Evolutionary conservation across 2,797 vertebrate genomes (phyloP), one percentile per base, ranked within the genome.

Genomic region (Eremophila alpestris): DNA sequence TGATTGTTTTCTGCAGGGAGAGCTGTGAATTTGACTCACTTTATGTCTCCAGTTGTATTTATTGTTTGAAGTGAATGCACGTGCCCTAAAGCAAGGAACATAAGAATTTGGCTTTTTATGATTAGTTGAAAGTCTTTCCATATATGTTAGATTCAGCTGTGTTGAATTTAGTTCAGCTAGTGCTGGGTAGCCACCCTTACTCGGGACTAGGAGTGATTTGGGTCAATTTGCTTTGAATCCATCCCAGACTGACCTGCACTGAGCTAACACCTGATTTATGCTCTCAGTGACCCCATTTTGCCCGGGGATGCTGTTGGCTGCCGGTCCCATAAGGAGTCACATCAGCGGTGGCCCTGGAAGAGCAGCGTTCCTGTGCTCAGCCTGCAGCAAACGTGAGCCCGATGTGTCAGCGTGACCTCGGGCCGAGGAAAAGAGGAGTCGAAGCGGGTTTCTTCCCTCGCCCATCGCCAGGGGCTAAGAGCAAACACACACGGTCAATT

Each of bases 401-500:
- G 2, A 0, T 34, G 88, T 90, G 88, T 36, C 94, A 96, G 80
- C 67, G n/a, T 41, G 32, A 92, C 94, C 94, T 56, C 67, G 3
- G 94, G 93, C 86, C 94, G 79, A 73, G 74, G 27, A 78, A 73
- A 92, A 27, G 92, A 78, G 23, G 73, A 93, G 67, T 21, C 85
- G 45, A 7, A 77, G 56, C 92, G 74, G 80, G 88, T 90, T 96
- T 65, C 90, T 95, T 93, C 85, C 91, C 86, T 45, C 51, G 5
- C 58, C 68, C 24, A 54, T 74, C 0, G 78, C 95, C 93, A 83
- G 32, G 20, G 91, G 91, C 91, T 11, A 45, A 46, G 63, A 77
- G 77, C 88, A 79, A 90, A 95, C 94, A 90, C 96, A 77, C 96
- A 81, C 34, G 93, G 86, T 76, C 94, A 82, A 90, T 96, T 95